Percentiles rank a stretch among this genome's conserved stretches.
Conservation (phyloP, 2,113 vertebrate species). For the Tautogolabrus adspersus region DNA sequence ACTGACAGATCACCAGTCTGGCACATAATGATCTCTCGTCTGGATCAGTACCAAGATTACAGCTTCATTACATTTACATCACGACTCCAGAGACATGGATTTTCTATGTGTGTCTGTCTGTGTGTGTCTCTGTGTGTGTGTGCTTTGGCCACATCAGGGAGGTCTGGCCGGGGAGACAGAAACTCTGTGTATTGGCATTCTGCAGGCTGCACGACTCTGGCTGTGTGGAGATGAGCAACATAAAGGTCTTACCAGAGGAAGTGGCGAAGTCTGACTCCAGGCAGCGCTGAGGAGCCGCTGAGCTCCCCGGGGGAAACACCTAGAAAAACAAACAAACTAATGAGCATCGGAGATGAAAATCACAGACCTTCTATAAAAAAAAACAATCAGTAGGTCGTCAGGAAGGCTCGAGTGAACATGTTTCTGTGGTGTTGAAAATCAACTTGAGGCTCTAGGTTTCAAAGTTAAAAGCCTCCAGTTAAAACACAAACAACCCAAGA, state of each 20-base stretch:
- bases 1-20: constrained; percentile 19
- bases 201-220: constrained; percentile 24
- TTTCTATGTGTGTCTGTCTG: not conserved
- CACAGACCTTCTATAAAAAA: not conserved
- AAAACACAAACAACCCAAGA: not conserved
- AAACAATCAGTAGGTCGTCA: not conserved
- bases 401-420: not conserved
- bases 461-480: constrained; percentile 1
- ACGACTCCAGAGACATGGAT: constrained; percentile 1
- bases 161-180: not conserved
- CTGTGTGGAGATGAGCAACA: constrained; percentile 43
- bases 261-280: constrained; percentile 55
- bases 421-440: constrained; percentile 10
- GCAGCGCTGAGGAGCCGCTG: constrained; percentile 66
- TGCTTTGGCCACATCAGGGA: constrained; percentile 24
- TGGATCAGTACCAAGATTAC: constrained; percentile 14
- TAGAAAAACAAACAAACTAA: constrained; percentile 47
- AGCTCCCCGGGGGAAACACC: constrained; percentile 68
- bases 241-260: constrained; percentile 69
- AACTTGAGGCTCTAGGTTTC: not conserved
- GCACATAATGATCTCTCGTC: constrained; percentile 14
- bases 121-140: constrained; percentile 4
- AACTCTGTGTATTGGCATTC: constrained; percentile 20
- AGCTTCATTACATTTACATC: constrained; percentile 35
- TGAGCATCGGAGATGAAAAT: constrained; percentile 13